Evolutionary conservation across 2,797 vertebrate species (phyloP), one percentile per base, ranked within the genome.

Genomic region (Myotis planiceps): DNA sequence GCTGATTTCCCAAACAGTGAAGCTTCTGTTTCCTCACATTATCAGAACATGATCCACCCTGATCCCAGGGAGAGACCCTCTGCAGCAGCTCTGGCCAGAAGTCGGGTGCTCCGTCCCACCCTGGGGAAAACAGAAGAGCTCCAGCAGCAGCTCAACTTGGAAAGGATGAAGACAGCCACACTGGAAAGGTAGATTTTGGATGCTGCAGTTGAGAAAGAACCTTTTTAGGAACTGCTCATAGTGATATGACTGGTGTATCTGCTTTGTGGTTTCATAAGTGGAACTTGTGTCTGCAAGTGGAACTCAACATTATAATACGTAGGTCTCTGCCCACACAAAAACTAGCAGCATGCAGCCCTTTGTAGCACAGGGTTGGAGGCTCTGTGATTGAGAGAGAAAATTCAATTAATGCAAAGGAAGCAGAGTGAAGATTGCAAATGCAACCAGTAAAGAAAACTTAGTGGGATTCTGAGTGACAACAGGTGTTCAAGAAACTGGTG

Each of bases 101-200:
- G 99, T 94, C 97, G 98, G 0, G 74, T 99, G 83, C 98, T 99
- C 63, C 82, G 98, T 69, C 99, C 99, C 34, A 99, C 98, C 5
- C 66, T 98, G 5, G 98, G 98, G 68, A 99, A 98, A 96, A 99
- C 99, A 18, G 98, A 99, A 94, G 98, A 99, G 97, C 99, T 99
- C 49, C 99, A 99, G 88, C 98, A 98, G 97, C 99, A 99, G 96
- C 99, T 99, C 8, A 99, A 99, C 14, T 98, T 99, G 85, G 99
- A 99, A 97, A 99, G 99, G 97, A 99, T 99, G 97, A 99, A 99
- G 98, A 99, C 99, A 0, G 99, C 99, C 80, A 98, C 99, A 98
- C 98, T 99, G 94, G 99, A 99, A 98, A 99, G 99, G 99, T 99
- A 98, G 29, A 25, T 45, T 55, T 34, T 49, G 49, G 63, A 29